Base-by-base conservation (phyloP, 2,888 invertebrate species). In the Sarcophaga subvicina region DNA sequence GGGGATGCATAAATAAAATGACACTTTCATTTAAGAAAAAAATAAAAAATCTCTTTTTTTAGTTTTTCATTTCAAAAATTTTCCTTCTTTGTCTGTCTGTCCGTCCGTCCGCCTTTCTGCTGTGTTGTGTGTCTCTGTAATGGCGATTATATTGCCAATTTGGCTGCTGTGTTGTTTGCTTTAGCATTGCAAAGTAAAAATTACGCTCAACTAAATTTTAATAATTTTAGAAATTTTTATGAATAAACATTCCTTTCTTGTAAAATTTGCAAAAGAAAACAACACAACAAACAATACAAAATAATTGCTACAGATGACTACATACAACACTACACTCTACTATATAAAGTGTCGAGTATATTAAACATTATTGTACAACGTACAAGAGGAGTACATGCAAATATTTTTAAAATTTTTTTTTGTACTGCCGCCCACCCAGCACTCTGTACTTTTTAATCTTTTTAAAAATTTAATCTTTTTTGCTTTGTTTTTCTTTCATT, bases 1-100 rank as follows among this genome's bases (percentile, higher is more conserved):
- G 54, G 75, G 69, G 66, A 63, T 75, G 66, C 82, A 77, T 83
- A 77, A 77, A 83, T 66, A 62, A 81, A 76, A 81, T 75, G 81
- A 81, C 75, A 81, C 77, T 83, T 83, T 77, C 76, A 76, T 54
- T 37, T 37, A 77, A 71, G 72, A 77, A 71, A 67, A 25, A 25
- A 3, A 6, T 0, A 27, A 27, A 27, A 4, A 37, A 37, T 6
- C 37, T 37, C 37, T 37, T 71, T 20, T 49, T 77, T 4, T 37
- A 37, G 4, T 45, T 14, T 54, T 54, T 54, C 12, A 12, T 14
- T 14, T 12, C 54, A 54, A 14, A 54, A 12, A 54, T 54, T 14
- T 17, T 54, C 54, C 14, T 17, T 4, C 14, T 49, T 49, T 49
- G 4, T 4, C 8, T 12, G 11, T 49, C 11, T 14, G 4, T 14